Evolutionary conservation across 1,140 invertebrate species (phyloP).

Genomic region (Drosophila asahinai): DNA sequence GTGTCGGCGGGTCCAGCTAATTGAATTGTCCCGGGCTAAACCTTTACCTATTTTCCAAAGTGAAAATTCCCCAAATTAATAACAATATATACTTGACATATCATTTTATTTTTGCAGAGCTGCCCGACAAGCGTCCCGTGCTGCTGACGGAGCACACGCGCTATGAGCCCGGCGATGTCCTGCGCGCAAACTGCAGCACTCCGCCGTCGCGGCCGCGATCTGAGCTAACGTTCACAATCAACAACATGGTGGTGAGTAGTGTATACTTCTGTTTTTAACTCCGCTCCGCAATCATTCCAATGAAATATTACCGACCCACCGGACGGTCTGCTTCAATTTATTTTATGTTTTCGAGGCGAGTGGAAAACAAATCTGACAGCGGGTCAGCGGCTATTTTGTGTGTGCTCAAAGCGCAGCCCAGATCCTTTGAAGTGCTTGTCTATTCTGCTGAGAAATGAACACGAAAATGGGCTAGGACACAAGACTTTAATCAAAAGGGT

Average conservation of each 20-base stretch:
- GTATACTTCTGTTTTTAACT: slow-evolving; percentile 4
- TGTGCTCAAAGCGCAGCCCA: slow-evolving; percentile 48
- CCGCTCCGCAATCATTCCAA: slow-evolving; percentile 23
- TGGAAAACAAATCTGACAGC: slow-evolving; percentile 64
- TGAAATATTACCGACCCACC: slow-evolving; percentile 47
- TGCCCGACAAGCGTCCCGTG: slow-evolving; percentile 87
- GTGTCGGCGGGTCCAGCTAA: slow-evolving; percentile 39
- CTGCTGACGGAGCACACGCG: slow-evolving; percentile 87
- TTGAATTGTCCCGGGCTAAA: slow-evolving; percentile 44
- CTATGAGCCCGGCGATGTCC: slow-evolving; percentile 89
- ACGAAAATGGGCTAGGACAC: slow-evolving; percentile 61
- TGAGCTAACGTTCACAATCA: slow-evolving; percentile 90
- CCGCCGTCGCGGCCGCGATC: slow-evolving; percentile 89
- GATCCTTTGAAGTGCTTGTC: slow-evolving; percentile 64
- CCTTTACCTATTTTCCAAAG: slow-evolving; percentile 6
- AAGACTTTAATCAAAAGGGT: slow-evolving; percentile 57
- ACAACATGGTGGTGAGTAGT: slow-evolving; percentile 90
- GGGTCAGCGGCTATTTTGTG: slow-evolving; percentile 67
- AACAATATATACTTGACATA: not conserved
- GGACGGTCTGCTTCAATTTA: slow-evolving; percentile 41
- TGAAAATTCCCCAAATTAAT: too few species aligned
- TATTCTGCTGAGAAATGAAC: slow-evolving; percentile 71
- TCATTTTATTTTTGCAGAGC: slow-evolving; percentile 85
- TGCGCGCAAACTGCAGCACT: slow-evolving; percentile 89
- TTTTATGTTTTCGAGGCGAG: slow-evolving; percentile 31